Base-by-base conservation (phyloP, 2,888 invertebrate species). In the Eupithecia exiguata region DNA sequence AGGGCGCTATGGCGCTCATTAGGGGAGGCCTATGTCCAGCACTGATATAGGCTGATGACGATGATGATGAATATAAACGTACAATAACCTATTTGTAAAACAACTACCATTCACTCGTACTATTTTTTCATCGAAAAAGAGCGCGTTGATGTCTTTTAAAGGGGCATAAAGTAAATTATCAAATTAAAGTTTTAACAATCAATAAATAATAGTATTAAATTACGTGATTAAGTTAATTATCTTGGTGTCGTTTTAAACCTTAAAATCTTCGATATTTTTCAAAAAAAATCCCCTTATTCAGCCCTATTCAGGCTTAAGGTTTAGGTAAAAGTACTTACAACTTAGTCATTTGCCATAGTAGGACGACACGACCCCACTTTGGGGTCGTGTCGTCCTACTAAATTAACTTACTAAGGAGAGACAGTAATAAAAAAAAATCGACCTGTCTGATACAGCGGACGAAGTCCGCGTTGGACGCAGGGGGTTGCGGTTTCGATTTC, bases 101-200 rank as follows among this genome's bases (percentile, higher is more conserved):
- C 3, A 46, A 30, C 5, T 6, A 5, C n/a, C n/a, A 46, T n/a
- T 46, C 18, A 7, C 46, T 46, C n/a, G 6, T 18, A 43, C 46
- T 1, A n/a, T 46, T 0, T 16, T 43, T 43, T 43, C 46, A 53
- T 38, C 18, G n/a, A 36, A 65, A 65, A 65, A 12, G n/a, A 65
- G 65, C 65, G 38, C 65, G 65, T 65, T 65, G 12, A 65, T 65
- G 21, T 65, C 36, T 65, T 65, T 65, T 38, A 9, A 65, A 65
- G 38, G 38, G 21, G 18, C 30, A 61, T 35, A 7, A 35, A 62
- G 16, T 58, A 14, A 25, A 58, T 53, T 53, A 53, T 12, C 21
- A 53, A 53, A 12, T 21, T 12, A 21, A 53, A 53, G 1, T n/a
- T 49, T 53, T 10, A 21, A 12, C 1, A 4, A 10, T 12, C 5